Base-by-base conservation (phyloP, 2,113 vertebrate species). In the Apodemus speciosus region DNA sequence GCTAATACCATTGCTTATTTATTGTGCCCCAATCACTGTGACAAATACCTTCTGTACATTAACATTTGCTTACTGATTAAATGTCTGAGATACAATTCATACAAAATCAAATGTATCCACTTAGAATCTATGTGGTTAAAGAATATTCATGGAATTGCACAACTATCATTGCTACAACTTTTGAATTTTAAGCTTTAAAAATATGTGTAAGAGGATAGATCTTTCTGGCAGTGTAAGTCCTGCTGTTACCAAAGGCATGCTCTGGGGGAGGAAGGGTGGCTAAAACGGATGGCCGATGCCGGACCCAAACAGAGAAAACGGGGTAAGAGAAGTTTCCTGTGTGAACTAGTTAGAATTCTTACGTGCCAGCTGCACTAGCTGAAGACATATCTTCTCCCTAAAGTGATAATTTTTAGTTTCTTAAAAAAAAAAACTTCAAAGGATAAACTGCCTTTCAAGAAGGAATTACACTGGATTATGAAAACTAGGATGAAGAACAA, bases 61-160 rank as follows among this genome's bases (percentile, higher is more conserved):
- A 38, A 10, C 46, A 13, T 35, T 46, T 18, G 40, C 81, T 66
- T 4, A 35, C 43, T 93, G 85, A 85, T 88, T 68, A 94, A 89
- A 71, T 69, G 43, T 94, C 81, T 80, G 60, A 92, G 90, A 92
- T 40, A 53, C 15, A 90, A 92, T 49, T 86, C 40, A 93, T 4
- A 25, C 58, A 85, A 66, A 49, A 66, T 30, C n/a, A 43, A 49
- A 73, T n/a, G 35, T 6, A 68, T 43, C 18, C 27, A 68, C 32
- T 89, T 79, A 66, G 77, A 53, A 51, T 27, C 0, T 35, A 58
- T 1, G 32, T 7, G 8, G 35, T 80, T 88, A 83, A 85, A 43
- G 60, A 32, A 73, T 21, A 90, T 38, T 56, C n/a, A 93, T 38
- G 92, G 88, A 83, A 62, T 10, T 79, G 53, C 80, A 13, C 3